These are phyloP conservation scores for Trematomus loennbergii DNA, from an alignment of 2,113 vertebrate genomes.

Conservation along the genomic window DNA sequence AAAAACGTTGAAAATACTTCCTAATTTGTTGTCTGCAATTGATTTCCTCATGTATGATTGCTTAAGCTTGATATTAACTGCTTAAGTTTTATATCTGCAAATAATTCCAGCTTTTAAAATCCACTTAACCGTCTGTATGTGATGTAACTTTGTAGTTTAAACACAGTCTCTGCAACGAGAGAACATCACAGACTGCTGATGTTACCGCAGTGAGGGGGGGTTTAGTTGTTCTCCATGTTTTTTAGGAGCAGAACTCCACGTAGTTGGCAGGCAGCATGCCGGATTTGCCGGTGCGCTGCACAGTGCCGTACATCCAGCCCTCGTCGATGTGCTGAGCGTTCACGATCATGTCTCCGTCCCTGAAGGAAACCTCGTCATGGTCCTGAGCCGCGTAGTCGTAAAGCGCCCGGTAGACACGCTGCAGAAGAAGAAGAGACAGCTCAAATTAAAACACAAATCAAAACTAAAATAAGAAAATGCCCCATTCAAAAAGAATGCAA, in stretches of 20 bases:
- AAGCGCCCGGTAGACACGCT: conserved; percentile 91
- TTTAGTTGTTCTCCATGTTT: background rate
- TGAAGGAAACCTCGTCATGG: conserved; percentile 95
- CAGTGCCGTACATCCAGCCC: conserved; percentile 99
- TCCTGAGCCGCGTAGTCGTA: conserved; percentile 94
- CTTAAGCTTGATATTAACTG: background rate
- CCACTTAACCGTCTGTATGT: background rate
- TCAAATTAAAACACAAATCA: too few relatives aligned
- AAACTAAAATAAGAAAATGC: too few relatives aligned
- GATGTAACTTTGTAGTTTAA: background rate
- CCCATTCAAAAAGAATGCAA: too few relatives aligned
- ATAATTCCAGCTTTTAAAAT: background rate
- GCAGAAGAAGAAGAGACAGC: background rate
- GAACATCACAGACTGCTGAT: conserved; percentile 24
- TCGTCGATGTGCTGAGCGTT: conserved; percentile 97
- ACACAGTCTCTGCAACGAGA: conserved; percentile 6
- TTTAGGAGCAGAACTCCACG: conserved; percentile 79
- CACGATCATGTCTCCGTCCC: conserved; percentile 93
- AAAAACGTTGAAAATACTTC: too few relatives aligned
- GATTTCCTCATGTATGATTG: background rate
- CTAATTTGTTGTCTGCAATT: background rate
- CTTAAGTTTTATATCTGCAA: too few relatives aligned
- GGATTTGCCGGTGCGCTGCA: conserved; percentile 95
- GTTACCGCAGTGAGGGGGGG: background rate
- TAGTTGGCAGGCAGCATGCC: conserved; percentile 99